phyloP scores from a whole-genome alignment of 2,797 vertebrate species.

The Sparidentex hasta region DNA sequence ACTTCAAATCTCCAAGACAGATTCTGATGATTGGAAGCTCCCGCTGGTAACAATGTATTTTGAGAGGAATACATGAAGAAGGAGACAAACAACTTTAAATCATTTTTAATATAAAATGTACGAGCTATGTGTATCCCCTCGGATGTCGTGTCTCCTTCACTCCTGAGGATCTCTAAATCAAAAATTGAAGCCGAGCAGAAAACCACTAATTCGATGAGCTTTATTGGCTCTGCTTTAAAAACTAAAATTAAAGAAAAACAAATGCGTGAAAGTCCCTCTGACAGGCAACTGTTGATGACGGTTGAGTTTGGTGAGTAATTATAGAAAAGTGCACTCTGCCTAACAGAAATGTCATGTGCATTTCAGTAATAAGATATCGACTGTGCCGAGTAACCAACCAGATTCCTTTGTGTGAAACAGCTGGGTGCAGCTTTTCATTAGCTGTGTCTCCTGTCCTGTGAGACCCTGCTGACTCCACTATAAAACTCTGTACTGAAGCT shows the following conservation, averaged over 20 bases:
- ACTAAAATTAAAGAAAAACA: not conserved
- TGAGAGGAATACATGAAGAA: not conserved
- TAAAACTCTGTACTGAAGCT: conserved; percentile 42
- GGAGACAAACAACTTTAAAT: conserved; percentile 1
- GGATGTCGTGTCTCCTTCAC: not conserved
- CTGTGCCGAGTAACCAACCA: not conserved
- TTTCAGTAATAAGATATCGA: not conserved
- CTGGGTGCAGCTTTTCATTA: conserved; percentile 53
- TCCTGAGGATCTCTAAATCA: not conserved
- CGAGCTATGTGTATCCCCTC: not conserved
- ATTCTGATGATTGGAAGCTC: not conserved
- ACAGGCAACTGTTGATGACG: conserved; percentile 9
- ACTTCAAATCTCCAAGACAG: not conserved
- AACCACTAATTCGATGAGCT: not conserved
- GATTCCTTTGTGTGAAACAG: conserved; percentile 26
- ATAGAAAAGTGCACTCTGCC: not conserved
- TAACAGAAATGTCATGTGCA: not conserved
- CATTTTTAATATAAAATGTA: not conserved
- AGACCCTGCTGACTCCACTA: conserved; percentile 42
- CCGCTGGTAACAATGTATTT: not conserved
- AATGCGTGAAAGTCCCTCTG: not conserved
- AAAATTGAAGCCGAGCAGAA: not conserved
- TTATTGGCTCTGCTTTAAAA: not conserved
- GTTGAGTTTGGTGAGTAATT: conserved; percentile 2
- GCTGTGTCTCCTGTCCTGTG: conserved; percentile 3